These are phyloP conservation scores for Sebastes itinus DNA, from an alignment of 2,797 vertebrate species.

Conservation along the genomic window DNA sequence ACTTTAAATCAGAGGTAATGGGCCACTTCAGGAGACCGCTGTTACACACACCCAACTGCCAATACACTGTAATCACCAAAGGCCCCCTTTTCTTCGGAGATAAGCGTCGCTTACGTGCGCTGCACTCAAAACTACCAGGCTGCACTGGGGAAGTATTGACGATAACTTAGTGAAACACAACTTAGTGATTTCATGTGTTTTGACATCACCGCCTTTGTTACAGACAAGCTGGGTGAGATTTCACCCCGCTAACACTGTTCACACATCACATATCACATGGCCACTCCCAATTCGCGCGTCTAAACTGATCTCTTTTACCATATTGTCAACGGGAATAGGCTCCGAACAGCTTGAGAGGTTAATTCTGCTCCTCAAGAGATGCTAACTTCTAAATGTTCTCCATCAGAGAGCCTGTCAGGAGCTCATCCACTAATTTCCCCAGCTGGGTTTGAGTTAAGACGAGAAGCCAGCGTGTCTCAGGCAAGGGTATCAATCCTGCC, in stretches of 20 bases:
- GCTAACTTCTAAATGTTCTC: constrained; percentile 63
- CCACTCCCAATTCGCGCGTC: not conserved
- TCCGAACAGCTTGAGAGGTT: constrained; percentile 57
- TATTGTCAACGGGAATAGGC: not conserved
- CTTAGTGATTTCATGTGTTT: constrained; percentile 46
- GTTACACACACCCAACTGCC: constrained; percentile 56
- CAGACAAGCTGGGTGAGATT: constrained; percentile 19
- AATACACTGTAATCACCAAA: constrained; percentile 56
- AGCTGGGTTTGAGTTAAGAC: constrained; percentile 16
- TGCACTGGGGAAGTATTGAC: not conserved
- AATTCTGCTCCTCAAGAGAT: constrained; percentile 72
- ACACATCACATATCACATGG: constrained; percentile 1
- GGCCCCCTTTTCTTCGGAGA: constrained; percentile 34
- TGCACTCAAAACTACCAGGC: constrained; percentile 28
- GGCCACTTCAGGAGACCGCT: constrained; percentile 50
- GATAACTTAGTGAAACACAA: constrained; percentile 26
- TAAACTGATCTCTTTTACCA: not conserved
- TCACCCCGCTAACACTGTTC: not conserved
- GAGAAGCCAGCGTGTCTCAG: constrained; percentile 24
- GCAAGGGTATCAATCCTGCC: not conserved
- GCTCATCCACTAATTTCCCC: constrained; percentile 76
- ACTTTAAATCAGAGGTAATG: constrained; percentile 65
- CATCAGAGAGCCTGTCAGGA: constrained; percentile 69
- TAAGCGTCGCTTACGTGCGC: constrained; percentile 25
- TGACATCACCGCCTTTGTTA: constrained; percentile 44